Percentiles rank a stretch among this genome's conserved stretches.
phyloP scores from a whole-genome alignment of 2,797 vertebrate genomes.

The Myotis findleyi region DNA sequence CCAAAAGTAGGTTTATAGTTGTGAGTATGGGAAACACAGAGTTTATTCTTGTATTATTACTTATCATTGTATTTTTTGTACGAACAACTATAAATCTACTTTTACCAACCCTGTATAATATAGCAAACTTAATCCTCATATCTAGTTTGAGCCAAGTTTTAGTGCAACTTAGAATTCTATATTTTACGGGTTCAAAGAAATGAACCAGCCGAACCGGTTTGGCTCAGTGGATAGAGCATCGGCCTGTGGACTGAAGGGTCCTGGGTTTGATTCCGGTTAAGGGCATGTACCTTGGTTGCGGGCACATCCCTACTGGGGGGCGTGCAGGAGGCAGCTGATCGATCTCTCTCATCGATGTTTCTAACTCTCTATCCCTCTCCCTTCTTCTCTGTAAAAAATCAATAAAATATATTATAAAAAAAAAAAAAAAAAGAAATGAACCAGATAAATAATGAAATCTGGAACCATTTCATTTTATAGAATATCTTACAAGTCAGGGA shows the following conservation, averaged over 20 bases:
- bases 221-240: no score
- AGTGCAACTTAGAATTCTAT: background rate
- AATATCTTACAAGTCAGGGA: background rate
- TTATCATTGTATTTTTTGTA: background rate
- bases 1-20: background rate
- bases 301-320: no score
- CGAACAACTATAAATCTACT: background rate
- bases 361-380: no score
- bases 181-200: background rate
- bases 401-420: no score
- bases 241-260: no score
- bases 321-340: no score
- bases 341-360: no score
- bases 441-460: background rate
- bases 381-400: no score
- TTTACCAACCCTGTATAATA: background rate
- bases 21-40: background rate
- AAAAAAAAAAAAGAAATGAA: conserved; percentile 22
- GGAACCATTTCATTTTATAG: background rate
- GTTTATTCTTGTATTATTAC: background rate
- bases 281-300: no score
- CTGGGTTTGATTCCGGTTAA: no score
- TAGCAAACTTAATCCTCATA: conserved; percentile 27
- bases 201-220: background rate
- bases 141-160: background rate